Conservation (phyloP, 92 coral and sea anemone genomes). For the Epizoanthus illoricatus region DNA sequence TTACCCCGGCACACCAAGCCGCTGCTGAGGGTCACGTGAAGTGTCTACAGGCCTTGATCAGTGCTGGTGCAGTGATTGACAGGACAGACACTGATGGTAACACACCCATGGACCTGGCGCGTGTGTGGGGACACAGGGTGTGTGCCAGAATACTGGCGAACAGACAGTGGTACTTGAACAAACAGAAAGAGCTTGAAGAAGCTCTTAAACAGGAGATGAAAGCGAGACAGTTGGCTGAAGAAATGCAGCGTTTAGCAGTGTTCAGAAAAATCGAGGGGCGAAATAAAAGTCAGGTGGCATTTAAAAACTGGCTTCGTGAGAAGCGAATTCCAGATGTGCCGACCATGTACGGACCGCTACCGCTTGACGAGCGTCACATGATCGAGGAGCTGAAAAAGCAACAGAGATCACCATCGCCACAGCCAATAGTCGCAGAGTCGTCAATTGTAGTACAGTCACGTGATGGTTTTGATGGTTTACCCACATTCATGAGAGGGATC, state of each 20-base stretch:
- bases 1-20: slow-evolving; percentile 90
- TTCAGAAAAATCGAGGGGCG: slow-evolving; percentile 65
- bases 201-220: slow-evolving; percentile 64
- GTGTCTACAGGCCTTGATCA: slow-evolving; percentile 75
- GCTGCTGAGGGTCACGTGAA: slow-evolving; percentile 91
- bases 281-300: slow-evolving; percentile 80
- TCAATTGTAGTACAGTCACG: slow-evolving; percentile 73
- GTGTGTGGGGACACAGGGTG: slow-evolving; percentile 91
- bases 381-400: slow-evolving; percentile 58
- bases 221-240: slow-evolving; percentile 69
- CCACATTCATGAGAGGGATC: slow-evolving; percentile 40
- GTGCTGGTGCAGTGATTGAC: slow-evolving; percentile 77
- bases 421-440: slow-evolving; percentile 57
- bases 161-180: slow-evolving; percentile 93
- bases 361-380: slow-evolving; percentile 68
- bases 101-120: slow-evolving; percentile 89
- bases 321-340: slow-evolving; percentile 81
- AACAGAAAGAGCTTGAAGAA: slow-evolving; percentile 66
- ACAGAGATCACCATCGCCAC: slow-evolving; percentile 58
- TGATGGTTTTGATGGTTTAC: slow-evolving; percentile 41
- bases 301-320: slow-evolving; percentile 70
- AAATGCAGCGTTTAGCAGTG: slow-evolving; percentile 64
- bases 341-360: slow-evolving; percentile 86
- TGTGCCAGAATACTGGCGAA: slow-evolving; percentile 88
- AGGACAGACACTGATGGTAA: slow-evolving; percentile 69